A percentile compares a stretch with the other conserved stretches of the same genome.
phyloP scores from a whole-genome alignment of 2,888 invertebrate species.

The Vesta saturnalis region DNA sequence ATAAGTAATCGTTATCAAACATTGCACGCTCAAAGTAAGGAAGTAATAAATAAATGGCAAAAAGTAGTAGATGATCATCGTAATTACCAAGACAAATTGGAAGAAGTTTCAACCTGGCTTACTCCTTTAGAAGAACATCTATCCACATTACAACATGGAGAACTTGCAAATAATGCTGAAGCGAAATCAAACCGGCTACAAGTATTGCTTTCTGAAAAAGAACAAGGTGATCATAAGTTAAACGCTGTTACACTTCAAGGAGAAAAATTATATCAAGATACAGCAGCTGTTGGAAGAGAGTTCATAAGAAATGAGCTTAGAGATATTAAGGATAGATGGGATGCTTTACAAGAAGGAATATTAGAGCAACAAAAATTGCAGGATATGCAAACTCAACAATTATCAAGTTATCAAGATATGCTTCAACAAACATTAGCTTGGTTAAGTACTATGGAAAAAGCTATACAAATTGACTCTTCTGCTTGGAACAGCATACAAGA shows the following conservation, averaged over 20 bases:
- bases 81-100: slow-evolving; percentile 78
- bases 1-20: slow-evolving; percentile 89
- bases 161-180: slow-evolving; percentile 68
- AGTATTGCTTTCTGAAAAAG: slow-evolving; percentile 79
- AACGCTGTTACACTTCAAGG: slow-evolving; percentile 79
- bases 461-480: slow-evolving; percentile 75
- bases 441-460: slow-evolving; percentile 86
- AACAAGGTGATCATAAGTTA: slow-evolving; percentile 84
- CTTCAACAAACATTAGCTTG: slow-evolving; percentile 84
- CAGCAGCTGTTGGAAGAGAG: slow-evolving; percentile 91
- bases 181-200: slow-evolving; percentile 76
- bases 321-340: slow-evolving; percentile 86
- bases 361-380: slow-evolving; percentile 85
- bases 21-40: slow-evolving; percentile 82
- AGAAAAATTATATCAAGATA: slow-evolving; percentile 92
- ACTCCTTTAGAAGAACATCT: slow-evolving; percentile 79
- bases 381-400: slow-evolving; percentile 84
- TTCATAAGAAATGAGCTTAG: slow-evolving; percentile 86
- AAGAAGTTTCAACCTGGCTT: slow-evolving; percentile 81
- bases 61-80: slow-evolving; percentile 85
- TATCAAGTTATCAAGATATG: slow-evolving; percentile 87
- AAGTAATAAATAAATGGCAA: slow-evolving; percentile 86
- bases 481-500: slow-evolving; percentile 85
- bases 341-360: slow-evolving; percentile 83
- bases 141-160: slow-evolving; percentile 71